Evolutionary conservation across 2,888 invertebrate species (phyloP).

Genomic region (Eustalomyia histrio): DNA sequence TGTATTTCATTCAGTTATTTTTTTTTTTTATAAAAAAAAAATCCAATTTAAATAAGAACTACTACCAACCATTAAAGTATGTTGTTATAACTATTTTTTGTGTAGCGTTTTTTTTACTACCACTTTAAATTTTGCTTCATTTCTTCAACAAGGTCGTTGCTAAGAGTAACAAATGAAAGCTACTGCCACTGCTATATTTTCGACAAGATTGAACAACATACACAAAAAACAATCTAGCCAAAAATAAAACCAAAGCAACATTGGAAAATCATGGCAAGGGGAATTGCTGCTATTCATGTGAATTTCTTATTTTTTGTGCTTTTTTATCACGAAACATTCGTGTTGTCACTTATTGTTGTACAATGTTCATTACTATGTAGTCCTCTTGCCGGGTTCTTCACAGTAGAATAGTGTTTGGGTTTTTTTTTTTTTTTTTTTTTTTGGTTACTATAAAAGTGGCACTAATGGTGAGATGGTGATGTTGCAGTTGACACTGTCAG

Average conservation of each 20-base stretch:
- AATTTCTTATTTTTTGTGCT: not conserved
- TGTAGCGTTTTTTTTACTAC: not conserved
- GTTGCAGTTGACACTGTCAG: not conserved
- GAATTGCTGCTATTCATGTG: conserved; percentile 21
- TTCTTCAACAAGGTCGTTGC: conserved; percentile 13
- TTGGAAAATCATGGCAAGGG: conserved; percentile 11
- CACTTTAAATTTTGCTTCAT: not conserved
- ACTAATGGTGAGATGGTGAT: conserved; percentile 3
- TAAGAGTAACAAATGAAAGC: conserved; percentile 4
- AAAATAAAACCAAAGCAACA: not conserved
- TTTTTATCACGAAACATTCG: not conserved
- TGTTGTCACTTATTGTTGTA: conserved; percentile 8
- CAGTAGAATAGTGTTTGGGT: not conserved
- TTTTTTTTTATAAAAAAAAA: not conserved
- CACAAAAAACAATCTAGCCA: not conserved
- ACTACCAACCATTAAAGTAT: not conserved
- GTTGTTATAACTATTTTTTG: not conserved
- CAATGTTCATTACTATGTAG: not conserved
- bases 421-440: not conserved
- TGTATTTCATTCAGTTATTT: not conserved
- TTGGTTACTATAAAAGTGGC: not conserved
- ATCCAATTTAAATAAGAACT: conserved; percentile 4
- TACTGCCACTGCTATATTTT: conserved; percentile 1
- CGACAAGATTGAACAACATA: not conserved
- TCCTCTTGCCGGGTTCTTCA: not conserved